Percentiles rank a stretch among this genome's conserved stretches.
These are phyloP conservation scores for Romanogobio albipinnatus DNA, from an alignment of 2,113 vertebrate genomes.

Conservation along the genomic window DNA sequence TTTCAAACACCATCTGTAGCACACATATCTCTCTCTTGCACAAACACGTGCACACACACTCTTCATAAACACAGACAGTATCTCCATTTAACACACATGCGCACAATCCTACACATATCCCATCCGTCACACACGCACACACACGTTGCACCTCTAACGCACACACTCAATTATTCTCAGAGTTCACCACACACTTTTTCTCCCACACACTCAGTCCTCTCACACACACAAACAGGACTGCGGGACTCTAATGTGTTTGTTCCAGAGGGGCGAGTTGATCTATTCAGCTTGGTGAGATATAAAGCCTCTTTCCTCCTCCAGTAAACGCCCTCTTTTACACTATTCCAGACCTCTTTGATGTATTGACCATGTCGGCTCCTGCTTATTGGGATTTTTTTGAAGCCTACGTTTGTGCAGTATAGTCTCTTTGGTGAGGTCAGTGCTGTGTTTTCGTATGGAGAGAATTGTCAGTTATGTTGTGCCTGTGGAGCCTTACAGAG, in stretches of 20 bases:
- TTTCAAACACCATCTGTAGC: constrained; percentile 17
- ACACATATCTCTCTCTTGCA: constrained; percentile 3
- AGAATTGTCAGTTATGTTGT: constrained; percentile 29
- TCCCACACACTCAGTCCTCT: constrained; percentile 20
- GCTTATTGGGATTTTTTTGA: constrained; percentile 55
- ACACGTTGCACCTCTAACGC: background rate
- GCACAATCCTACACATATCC: background rate
- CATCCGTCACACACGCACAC: constrained; percentile 16
- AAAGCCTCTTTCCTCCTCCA: constrained; percentile 63
- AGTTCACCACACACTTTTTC: constrained; percentile 24
- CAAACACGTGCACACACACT: background rate
- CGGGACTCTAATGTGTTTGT: constrained; percentile 65
- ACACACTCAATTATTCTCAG: constrained; percentile 10
- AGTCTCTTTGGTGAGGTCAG: constrained; percentile 44
- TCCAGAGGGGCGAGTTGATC: constrained; percentile 69
- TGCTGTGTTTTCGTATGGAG: constrained; percentile 17
- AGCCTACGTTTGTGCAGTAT: background rate
- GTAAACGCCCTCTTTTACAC: constrained; percentile 50
- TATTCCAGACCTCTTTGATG: constrained; percentile 56
- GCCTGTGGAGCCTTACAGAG: constrained; percentile 18
- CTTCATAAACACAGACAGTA: background rate
- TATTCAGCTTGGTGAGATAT: constrained; percentile 64
- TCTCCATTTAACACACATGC: constrained; percentile 11
- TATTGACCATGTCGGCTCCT: constrained; percentile 48
- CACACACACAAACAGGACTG: constrained; percentile 14